These are phyloP conservation scores for Dione vanillae DNA, from an alignment of 2,888 invertebrate species.

Conservation along the genomic window DNA sequence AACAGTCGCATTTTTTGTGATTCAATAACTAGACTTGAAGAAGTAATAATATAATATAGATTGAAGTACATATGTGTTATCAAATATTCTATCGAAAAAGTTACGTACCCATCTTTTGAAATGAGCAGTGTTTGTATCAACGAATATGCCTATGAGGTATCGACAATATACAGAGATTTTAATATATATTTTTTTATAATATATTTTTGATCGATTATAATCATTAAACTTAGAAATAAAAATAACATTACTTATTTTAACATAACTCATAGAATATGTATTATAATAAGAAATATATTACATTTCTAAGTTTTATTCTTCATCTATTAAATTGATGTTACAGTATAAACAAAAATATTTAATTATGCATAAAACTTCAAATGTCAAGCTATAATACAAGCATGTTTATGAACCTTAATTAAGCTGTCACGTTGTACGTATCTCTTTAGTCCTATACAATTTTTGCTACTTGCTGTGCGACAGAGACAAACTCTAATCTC, in stretches of 20 bases:
- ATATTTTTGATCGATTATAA: too few species aligned
- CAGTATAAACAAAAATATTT: neutral
- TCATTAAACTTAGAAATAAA: too few species aligned
- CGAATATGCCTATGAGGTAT: conserved; percentile 23
- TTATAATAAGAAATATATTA: too few species aligned
- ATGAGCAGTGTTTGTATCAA: conserved; percentile 27
- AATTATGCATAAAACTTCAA: conserved; percentile 4
- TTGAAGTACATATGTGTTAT: conserved; percentile 24
- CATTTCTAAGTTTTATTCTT: too few species aligned
- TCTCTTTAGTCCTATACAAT: conserved; percentile 26
- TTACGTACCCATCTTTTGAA: conserved; percentile 31
- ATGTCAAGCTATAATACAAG: conserved; percentile 14
- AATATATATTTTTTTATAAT: neutral
- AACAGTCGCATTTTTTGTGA: neutral
- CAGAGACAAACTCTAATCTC: conserved; percentile 40
- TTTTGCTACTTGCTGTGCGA: conserved; percentile 34
- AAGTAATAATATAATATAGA: conserved; percentile 29
- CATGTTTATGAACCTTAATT: conserved; percentile 34
- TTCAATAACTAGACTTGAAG: conserved; percentile 2
- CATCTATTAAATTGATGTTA: too few species aligned
- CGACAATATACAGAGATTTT: conserved; percentile 5
- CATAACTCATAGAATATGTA: too few species aligned
- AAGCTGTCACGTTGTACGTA: conserved; percentile 28
- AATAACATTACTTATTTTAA: too few species aligned
- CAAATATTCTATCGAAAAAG: conserved; percentile 38